Base-by-base conservation (phyloP, 1,140 invertebrate species). In the Camponotus vicinus region DNA sequence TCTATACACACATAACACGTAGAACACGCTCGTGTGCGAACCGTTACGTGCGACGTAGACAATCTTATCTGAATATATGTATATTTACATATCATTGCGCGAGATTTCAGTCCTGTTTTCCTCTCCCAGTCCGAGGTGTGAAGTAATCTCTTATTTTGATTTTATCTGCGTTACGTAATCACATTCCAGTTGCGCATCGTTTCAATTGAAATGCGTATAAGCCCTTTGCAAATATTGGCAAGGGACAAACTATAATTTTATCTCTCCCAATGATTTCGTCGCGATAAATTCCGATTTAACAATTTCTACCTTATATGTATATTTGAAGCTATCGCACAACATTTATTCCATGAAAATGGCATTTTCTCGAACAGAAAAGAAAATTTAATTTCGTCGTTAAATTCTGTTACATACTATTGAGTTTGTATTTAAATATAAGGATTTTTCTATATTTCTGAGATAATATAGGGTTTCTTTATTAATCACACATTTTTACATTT, bases 1-100 rank as follows among this genome's bases (percentile, higher is more conserved):
- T 37, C 37, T 45, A 27, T 21, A 13, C 42, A 57, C 15, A 18
- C 9, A 40, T 34, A 18, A 6, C 21, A 45, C 27, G 55, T 40
- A 37, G 27, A 37, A 42, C 11, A 42, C 11, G 59, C 15, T 13
- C 11, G 9, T 34, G 18, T 27, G 45, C 34, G 27, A 9, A 27
- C 52, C 45, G 67, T 82, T 86, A 37, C 77, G 27, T 8, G 34
- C n/a, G 73, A 7, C 27, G 18, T 32, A 27, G 63, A 66, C 76
- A 87, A 87, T 73, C 71, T 87, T 88, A 84, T 83, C 79, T 87
- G 84, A 88, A 78, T 87, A 52, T 52, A 52, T 52, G 49, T 52
- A 52, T 52, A 84, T 76, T 87, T 52, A 45, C 49, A 69, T 70
- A 66, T 87, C 73, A 67, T 87, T 75, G 55, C 78, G 45, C 78